These are phyloP conservation scores for Diabrotica balteata DNA, from an alignment of 2,888 invertebrate species.

Conservation along the genomic window DNA sequence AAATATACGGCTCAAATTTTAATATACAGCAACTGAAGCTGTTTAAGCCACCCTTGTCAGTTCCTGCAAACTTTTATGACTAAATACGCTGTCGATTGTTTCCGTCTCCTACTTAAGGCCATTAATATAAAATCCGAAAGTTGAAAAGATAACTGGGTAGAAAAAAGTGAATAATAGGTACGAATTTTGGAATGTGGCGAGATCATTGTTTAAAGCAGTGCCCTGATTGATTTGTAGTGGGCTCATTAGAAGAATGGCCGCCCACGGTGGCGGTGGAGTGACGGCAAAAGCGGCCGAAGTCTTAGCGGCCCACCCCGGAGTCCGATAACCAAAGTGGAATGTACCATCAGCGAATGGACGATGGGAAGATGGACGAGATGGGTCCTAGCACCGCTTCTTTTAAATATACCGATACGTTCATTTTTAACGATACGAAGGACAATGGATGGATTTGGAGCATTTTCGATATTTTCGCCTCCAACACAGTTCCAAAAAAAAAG, in stretches of 20 bases:
- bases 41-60: too few species aligned
- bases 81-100: too few species aligned
- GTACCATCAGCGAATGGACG: conserved; percentile 25
- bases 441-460: conserved; percentile 10
- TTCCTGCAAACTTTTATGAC: too few species aligned
- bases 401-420: conserved; percentile 10
- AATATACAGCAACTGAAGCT: too few species aligned
- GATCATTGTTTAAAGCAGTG: conserved; percentile 32
- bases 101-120: neutral
- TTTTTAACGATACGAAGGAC: conserved; percentile 20
- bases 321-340: conserved; percentile 54
- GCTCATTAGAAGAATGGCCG: conserved; percentile 54
- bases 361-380: conserved; percentile 20
- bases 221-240: conserved; percentile 58
- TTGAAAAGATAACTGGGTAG: neutral
- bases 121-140: conserved; percentile 1
- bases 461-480: neutral
- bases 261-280: conserved; percentile 50
- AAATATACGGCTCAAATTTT: too few species aligned
- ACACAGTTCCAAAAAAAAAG: conserved; percentile 1
- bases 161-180: conserved; percentile 10
- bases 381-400: conserved; percentile 15
- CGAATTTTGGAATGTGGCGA: conserved; percentile 33
- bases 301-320: conserved; percentile 54
- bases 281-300: conserved; percentile 44